Evolutionary conservation across 2,888 invertebrate species (phyloP).

Genomic region (Adelphocoris suturalis): DNA sequence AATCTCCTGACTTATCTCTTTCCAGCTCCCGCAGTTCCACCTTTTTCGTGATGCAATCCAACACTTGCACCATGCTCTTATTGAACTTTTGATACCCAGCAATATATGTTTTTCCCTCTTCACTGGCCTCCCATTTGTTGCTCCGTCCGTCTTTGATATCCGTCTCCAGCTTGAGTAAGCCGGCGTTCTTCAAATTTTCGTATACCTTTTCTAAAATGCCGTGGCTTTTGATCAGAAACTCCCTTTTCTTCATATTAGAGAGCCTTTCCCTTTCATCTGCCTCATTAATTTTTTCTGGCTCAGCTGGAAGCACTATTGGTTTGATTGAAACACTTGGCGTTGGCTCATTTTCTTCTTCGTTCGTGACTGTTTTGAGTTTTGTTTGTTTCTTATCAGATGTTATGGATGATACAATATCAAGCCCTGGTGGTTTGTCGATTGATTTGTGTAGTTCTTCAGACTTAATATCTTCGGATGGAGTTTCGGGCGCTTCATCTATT

Average conservation of each 20-base stretch:
- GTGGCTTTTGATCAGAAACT: conserved; percentile 85
- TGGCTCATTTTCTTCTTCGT: too few species aligned
- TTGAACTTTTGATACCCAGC: conserved; percentile 9
- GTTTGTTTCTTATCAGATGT: not conserved
- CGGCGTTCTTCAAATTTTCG: conserved; percentile 67
- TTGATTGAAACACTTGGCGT: not conserved
- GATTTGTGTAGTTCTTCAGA: not conserved
- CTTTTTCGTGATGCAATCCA: conserved; percentile 5
- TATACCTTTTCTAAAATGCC: conserved; percentile 82
- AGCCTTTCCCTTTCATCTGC: conserved; percentile 87
- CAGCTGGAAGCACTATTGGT: conserved; percentile 79
- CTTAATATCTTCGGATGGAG: not conserved
- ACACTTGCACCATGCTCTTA: not conserved
- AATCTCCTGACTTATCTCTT: not conserved
- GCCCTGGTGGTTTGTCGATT: not conserved
- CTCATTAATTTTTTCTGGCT: conserved; percentile 84
- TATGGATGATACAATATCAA: not conserved
- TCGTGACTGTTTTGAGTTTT: conserved; percentile 52
- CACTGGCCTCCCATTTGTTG: conserved; percentile 43
- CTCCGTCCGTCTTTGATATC: conserved; percentile 65
- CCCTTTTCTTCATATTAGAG: conserved; percentile 84
- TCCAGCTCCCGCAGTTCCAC: not conserved
- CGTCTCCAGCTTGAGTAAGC: conserved; percentile 62
- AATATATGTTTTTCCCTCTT: not conserved
- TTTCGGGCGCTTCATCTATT: not conserved